Percentiles rank a stretch among this genome's conserved stretches.
Evolutionary conservation across 1,140 invertebrate genomes (phyloP).

Genomic region (Trachymyrmex cornetzi): DNA sequence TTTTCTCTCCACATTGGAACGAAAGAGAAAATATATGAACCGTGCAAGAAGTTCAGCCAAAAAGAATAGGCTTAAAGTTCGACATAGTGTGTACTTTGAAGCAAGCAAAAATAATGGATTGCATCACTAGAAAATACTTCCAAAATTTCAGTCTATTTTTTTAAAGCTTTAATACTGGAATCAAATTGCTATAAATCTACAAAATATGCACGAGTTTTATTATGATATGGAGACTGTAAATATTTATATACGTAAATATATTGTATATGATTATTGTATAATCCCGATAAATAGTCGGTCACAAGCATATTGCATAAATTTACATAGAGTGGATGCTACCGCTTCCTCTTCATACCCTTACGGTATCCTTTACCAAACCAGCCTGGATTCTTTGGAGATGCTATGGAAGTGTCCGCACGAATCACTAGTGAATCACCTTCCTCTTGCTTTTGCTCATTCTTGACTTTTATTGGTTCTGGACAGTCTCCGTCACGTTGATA

Average conservation of each 20-base stretch:
- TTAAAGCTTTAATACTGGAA: constrained; percentile 71
- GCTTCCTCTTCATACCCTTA: constrained; percentile 87
- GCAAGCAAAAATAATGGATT: constrained; percentile 50
- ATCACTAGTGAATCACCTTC: constrained; percentile 64
- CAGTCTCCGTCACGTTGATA: constrained; percentile 81
- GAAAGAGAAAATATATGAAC: not conserved
- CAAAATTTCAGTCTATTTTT: constrained; percentile 66
- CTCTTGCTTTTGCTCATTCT: constrained; percentile 78
- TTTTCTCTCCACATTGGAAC: too few species aligned
- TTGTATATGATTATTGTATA: constrained; percentile 53
- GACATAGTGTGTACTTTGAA: constrained; percentile 13
- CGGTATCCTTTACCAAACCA: constrained; percentile 90
- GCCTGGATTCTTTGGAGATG: constrained; percentile 87
- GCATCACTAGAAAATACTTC: constrained; percentile 39
- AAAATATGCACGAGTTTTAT: constrained; percentile 61
- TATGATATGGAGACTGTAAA: constrained; percentile 69
- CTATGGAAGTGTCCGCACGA: constrained; percentile 77
- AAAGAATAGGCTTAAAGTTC: not conserved
- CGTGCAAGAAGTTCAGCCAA: not conserved
- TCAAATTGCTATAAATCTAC: constrained; percentile 58
- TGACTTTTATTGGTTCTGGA: constrained; percentile 65
- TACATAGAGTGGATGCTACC: constrained; percentile 83
- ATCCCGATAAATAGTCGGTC: constrained; percentile 32
- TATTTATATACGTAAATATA: constrained; percentile 66
- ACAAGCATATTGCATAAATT: constrained; percentile 11